Evolutionary conservation across 2,797 vertebrate species (phyloP).

Genomic region (Ficedula albicollis): DNA sequence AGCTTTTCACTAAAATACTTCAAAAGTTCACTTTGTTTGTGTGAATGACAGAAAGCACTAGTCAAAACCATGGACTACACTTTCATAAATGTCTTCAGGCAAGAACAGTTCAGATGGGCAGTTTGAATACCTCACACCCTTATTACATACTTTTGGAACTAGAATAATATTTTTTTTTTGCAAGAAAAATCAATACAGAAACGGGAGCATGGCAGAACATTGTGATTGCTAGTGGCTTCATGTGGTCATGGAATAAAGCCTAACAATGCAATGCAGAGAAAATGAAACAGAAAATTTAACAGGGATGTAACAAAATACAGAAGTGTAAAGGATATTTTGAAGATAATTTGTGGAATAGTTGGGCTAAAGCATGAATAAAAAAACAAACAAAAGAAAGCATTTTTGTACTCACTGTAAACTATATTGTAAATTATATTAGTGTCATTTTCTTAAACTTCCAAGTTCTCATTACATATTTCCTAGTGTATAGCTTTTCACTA

Average conservation of each 20-base stretch:
- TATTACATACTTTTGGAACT: too few relatives aligned
- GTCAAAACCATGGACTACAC: background rate
- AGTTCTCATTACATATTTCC: background rate
- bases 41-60: background rate
- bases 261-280: background rate
- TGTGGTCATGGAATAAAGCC: accelerated
- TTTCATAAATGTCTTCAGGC: background rate
- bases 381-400: background rate
- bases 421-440: background rate
- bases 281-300: background rate
- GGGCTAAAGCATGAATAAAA: background rate
- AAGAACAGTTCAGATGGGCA: background rate
- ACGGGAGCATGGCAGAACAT: background rate
- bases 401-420: background rate
- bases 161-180: background rate
- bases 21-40: background rate
- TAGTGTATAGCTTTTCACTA: background rate
- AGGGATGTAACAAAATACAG: background rate
- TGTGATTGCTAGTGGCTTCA: background rate
- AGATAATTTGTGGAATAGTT: background rate
- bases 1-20: background rate
- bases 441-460: background rate
- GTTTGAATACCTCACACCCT: background rate
- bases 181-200: background rate
- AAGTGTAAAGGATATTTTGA: background rate